These are phyloP conservation scores for Lamprologus lemairii DNA, from an alignment of 2,113 vertebrate genomes.

Conservation along the genomic window DNA sequence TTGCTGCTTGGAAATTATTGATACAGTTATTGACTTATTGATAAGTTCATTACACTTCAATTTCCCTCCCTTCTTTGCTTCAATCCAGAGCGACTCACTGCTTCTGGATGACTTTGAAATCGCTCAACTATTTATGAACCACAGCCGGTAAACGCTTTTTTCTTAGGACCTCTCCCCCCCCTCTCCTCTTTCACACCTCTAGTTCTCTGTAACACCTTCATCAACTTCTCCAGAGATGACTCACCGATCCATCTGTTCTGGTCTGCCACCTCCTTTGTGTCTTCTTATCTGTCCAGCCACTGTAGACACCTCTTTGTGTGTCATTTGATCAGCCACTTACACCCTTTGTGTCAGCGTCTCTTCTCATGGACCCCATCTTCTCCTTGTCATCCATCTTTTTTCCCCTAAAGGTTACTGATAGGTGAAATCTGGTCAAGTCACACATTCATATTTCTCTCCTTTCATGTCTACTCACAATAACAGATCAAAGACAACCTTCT, in stretches of 20 bases:
- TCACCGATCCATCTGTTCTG: not conserved
- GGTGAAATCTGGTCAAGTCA: not conserved
- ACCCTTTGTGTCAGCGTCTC: not conserved
- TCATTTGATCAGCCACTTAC: not conserved
- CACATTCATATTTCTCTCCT: not conserved
- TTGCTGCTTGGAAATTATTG: not conserved
- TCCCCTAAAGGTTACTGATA: conserved; percentile 3
- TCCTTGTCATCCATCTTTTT: not conserved
- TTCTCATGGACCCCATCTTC: not conserved
- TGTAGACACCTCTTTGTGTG: not conserved
- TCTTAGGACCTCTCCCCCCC: conserved; percentile 38
- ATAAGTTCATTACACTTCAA: not conserved
- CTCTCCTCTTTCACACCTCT: not conserved
- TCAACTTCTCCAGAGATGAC: not conserved
- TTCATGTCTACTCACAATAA: not conserved
- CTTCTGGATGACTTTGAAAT: conserved; percentile 71
- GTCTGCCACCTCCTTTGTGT: not conserved
- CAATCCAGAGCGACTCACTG: conserved; percentile 70
- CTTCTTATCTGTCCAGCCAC: not conserved
- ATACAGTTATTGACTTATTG: not conserved
- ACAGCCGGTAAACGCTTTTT: conserved; percentile 61
- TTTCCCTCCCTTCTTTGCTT: conserved; percentile 34
- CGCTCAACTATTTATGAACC: conserved; percentile 64
- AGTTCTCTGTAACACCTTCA: conserved; percentile 17
- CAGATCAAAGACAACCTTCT: not conserved